Evolutionary conservation across 2,888 invertebrate species (phyloP).

Genomic region (Philhelius pedissequus): DNA sequence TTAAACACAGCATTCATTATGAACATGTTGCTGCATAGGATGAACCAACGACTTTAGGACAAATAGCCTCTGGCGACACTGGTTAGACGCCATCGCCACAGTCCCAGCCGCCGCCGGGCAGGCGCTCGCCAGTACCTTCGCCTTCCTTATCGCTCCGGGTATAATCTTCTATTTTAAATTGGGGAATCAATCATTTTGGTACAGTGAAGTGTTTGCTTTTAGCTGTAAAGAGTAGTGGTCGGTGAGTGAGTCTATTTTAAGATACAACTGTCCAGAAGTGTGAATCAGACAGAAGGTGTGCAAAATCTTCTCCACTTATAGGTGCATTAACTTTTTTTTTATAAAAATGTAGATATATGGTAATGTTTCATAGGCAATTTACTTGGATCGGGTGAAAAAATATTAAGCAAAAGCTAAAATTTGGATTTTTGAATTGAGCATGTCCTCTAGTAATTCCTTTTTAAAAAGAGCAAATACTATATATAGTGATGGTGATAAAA

Average conservation of each 20-base stretch:
- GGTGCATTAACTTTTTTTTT: neutral
- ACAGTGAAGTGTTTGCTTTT: neutral
- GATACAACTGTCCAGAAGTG: constrained; percentile 22
- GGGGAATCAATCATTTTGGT: constrained; percentile 47
- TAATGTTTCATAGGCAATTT: neutral
- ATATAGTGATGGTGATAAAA: too few species aligned
- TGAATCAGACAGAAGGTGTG: neutral
- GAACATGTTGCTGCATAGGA: constrained; percentile 22
- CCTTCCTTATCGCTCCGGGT: constrained; percentile 13
- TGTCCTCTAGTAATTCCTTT: too few species aligned
- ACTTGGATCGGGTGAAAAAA: too few species aligned
- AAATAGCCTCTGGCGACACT: constrained; percentile 42
- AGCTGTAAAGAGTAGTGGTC: neutral
- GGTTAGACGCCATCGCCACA: neutral
- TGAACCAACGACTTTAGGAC: constrained; percentile 31
- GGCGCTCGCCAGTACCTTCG: neutral
- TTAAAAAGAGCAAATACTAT: too few species aligned
- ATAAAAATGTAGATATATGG: neutral
- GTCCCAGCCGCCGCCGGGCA: neutral
- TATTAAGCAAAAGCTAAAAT: too few species aligned
- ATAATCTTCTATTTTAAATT: constrained; percentile 48
- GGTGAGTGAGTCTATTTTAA: neutral
- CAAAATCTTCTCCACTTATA: neutral
- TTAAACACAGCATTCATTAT: constrained; percentile 30
- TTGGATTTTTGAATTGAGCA: too few species aligned